Percentiles rank a stretch among this genome's conserved stretches.
Evolutionary conservation across 1,140 invertebrate species (phyloP).

Genomic region (Caerostris darwini): DNA sequence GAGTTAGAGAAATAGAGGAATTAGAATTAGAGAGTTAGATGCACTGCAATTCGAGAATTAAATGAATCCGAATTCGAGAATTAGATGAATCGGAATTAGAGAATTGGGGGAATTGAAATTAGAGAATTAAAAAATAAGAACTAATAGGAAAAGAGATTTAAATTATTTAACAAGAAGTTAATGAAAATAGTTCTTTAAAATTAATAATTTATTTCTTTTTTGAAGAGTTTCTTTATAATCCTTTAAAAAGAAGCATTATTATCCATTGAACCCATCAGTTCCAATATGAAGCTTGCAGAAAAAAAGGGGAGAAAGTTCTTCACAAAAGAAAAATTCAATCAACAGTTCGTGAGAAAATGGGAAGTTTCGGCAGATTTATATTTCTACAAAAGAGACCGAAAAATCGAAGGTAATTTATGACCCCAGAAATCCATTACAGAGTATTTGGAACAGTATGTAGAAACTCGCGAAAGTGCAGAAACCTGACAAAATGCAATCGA

Average conservation of each 20-base stretch:
- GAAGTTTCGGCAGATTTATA: conserved; percentile 39
- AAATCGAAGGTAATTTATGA: conserved; percentile 74
- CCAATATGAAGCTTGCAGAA: not conserved
- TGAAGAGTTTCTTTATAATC: not conserved
- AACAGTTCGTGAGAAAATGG: conserved; percentile 33
- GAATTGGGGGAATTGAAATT: too few relatives aligned
- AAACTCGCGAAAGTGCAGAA: not conserved
- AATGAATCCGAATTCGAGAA: too few relatives aligned
- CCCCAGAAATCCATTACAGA: conserved; percentile 52
- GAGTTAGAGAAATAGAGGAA: too few relatives aligned
- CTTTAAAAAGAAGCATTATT: not conserved
- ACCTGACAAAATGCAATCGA: conserved; percentile 26
- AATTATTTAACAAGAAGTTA: too few relatives aligned
- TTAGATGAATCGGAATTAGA: too few relatives aligned
- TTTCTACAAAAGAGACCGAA: conserved; percentile 51
- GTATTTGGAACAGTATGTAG: not conserved
- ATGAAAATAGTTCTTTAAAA: not conserved
- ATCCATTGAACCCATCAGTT: not conserved
- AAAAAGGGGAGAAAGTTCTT: not conserved
- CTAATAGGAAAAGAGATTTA: too few relatives aligned
- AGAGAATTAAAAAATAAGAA: too few relatives aligned
- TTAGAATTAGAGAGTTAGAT: too few relatives aligned
- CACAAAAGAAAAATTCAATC: conserved; percentile 49
- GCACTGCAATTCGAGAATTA: too few relatives aligned
- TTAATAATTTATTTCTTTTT: not conserved